Percentiles rank a stretch among this genome's conserved stretches.
These are phyloP conservation scores for Sarcophaga caerulescens DNA, from an alignment of 2,888 invertebrate species.

Conservation along the genomic window DNA sequence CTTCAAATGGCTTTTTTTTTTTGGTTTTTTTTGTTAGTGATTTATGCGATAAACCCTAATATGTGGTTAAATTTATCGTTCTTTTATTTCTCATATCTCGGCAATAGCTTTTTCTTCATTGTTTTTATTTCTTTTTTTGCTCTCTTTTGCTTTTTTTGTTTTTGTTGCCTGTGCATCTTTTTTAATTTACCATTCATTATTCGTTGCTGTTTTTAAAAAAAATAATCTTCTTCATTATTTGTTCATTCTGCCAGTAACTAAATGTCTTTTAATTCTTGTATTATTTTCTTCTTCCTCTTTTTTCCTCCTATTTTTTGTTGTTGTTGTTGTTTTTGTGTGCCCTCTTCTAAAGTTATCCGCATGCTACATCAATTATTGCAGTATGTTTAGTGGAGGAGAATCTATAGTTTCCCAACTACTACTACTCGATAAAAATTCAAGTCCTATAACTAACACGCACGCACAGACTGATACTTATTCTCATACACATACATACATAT, in stretches of 20 bases:
- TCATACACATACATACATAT: background rate
- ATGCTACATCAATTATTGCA: background rate
- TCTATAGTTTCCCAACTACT: constrained; percentile 32
- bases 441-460: background rate
- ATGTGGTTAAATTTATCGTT: constrained; percentile 57
- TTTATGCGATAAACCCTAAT: constrained; percentile 58
- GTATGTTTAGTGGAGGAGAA: constrained; percentile 29
- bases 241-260: constrained; percentile 64
- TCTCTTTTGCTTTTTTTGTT: constrained; percentile 12
- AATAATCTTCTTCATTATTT: constrained; percentile 67
- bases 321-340: background rate
- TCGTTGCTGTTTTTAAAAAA: constrained; percentile 58
- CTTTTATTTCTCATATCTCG: constrained; percentile 33
- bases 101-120: too few relatives aligned
- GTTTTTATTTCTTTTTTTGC: constrained; percentile 30
- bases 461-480: background rate
- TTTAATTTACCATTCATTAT: constrained; percentile 60
- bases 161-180: constrained; percentile 16
- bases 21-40: constrained; percentile 29
- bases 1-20: constrained; percentile 45
- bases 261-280: constrained; percentile 64
- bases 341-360: background rate
- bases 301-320: background rate
- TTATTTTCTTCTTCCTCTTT: constrained; percentile 2
- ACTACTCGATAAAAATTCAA: constrained; percentile 38